A percentile compares a stretch with the other conserved stretches of the same genome.
Evolutionary conservation across 1,140 invertebrate genomes (phyloP).

Genomic region (Atopsyche davidsoni): DNA sequence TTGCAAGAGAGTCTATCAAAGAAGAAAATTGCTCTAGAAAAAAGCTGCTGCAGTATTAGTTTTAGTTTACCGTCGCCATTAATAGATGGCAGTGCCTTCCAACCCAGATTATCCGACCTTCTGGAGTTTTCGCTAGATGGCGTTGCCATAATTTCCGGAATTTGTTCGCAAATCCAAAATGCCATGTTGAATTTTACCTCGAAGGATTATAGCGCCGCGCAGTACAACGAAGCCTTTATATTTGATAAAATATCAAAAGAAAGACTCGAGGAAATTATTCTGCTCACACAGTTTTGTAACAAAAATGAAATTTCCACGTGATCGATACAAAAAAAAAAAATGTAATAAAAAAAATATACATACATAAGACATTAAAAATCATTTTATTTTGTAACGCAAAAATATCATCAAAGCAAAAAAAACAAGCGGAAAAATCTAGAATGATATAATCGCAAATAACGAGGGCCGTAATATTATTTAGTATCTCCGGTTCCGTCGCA

Average conservation of each 20-base stretch:
- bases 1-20: constrained; percentile 36
- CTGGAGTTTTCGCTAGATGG: constrained; percentile 39
- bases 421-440: too few species aligned
- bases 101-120: constrained; percentile 39
- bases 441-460: too few species aligned
- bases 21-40: constrained; percentile 35
- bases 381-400: too few species aligned
- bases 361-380: too few species aligned
- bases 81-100: constrained; percentile 37
- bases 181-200: constrained; percentile 32
- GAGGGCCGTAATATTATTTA: too few species aligned
- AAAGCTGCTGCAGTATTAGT: constrained; percentile 36
- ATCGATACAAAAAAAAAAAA: too few species aligned
- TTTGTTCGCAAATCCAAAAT: constrained; percentile 38
- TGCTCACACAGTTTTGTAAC: constrained; percentile 40
- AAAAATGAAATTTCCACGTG: constrained; percentile 39
- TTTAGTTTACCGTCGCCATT: constrained; percentile 32
- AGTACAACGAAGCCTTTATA: constrained; percentile 29
- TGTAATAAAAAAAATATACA: too few species aligned
- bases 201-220: constrained; percentile 1
- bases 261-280: constrained; percentile 37
- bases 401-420: too few species aligned
- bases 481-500: too few species aligned
- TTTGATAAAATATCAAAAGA: constrained; percentile 34
- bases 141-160: constrained; percentile 37